Evolutionary conservation across 2,888 invertebrate species (phyloP).

Genomic region (Hirtodrosophila trivittata): DNA sequence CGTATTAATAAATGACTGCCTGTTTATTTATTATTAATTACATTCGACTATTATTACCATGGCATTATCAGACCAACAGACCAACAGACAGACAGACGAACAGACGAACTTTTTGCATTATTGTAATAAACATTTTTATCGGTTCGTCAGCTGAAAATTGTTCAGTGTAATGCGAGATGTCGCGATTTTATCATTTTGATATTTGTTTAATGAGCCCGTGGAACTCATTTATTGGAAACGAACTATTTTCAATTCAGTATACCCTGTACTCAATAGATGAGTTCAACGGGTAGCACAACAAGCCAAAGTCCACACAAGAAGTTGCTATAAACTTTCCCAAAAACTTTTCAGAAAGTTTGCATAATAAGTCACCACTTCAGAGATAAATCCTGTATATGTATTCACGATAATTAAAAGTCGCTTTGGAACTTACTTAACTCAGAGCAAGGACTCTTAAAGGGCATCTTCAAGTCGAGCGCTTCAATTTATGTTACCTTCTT

Average conservation of each 20-base stretch:
- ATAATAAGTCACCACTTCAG: too few relatives aligned
- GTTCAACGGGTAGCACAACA: too few relatives aligned
- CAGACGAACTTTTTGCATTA: conserved; percentile 21
- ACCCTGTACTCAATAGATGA: too few relatives aligned
- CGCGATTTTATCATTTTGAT: conserved; percentile 40
- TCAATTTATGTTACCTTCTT: too few relatives aligned
- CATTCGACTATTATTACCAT: conserved; percentile 27
- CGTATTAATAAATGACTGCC: conserved; percentile 61
- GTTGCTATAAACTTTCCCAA: too few relatives aligned
- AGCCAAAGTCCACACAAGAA: too few relatives aligned
- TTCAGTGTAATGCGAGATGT: conserved; percentile 21
- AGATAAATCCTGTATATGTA: too few relatives aligned
- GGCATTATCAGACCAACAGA: conserved; percentile 2
- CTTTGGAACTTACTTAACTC: too few relatives aligned
- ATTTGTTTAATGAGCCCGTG: conserved; percentile 27
- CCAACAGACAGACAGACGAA: neutral
- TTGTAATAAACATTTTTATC: conserved; percentile 41
- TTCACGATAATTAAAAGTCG: too few relatives aligned
- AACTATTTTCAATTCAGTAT: neutral
- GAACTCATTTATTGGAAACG: neutral
- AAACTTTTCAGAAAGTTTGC: too few relatives aligned
- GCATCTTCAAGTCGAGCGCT: too few relatives aligned
- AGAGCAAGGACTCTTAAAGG: too few relatives aligned
- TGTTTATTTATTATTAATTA: conserved; percentile 47
- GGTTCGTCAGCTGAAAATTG: conserved; percentile 41